Base-by-base conservation (phyloP, 2,888 invertebrate species). In the Calliopum simillimum region DNA sequence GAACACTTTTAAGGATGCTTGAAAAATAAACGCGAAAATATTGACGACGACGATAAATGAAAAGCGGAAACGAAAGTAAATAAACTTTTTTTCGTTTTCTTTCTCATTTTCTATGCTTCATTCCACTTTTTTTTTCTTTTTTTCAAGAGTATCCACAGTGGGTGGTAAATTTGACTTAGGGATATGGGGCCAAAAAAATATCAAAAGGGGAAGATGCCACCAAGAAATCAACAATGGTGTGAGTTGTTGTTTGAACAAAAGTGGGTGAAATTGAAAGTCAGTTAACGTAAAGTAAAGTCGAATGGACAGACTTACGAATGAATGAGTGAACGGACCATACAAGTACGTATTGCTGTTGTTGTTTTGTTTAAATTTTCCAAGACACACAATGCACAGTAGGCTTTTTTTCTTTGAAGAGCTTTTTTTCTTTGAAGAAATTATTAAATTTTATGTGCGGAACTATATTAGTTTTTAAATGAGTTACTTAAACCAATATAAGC, bases 1-100 rank as follows among this genome's bases (percentile, higher is more conserved):
- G 13, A 64, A 66, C 55, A 66, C 56, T 66, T 56, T 55, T 55
- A 56, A 66, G 56, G 55, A 66, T 56, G 46, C 56, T 66, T 47
- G 47, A 66, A 73, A 74, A 68, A 46, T 63, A 65, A 72, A 72
- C 69, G 61, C 58, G 65, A 67, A 74, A 71, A 74, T 70, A 71
- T 72, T 61, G 59, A 59, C 58, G 23, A 62, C 21, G 44, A 33
- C 41, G 59, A 19, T 19, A 59, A 63, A 67, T 53, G 44, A 61
- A 49, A 58, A 59, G 58, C 67, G 70, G 72, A 70, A 71, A 69
- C 58, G 65, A 71, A 69, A 69, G 69, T 71, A 70, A 73, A 71
- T 75, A 75, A 68, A 71, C 49, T 64, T 65, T 65, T 47, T 56
- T 53, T 68, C 49, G 56, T 68, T 69, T 67, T 66, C 70, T 70